Evolutionary conservation across 37 sponge, comb jelly and placozoan species (phyloP), one percentile per base, ranked within the genome.

Genomic region (Bolinopsis microptera): DNA sequence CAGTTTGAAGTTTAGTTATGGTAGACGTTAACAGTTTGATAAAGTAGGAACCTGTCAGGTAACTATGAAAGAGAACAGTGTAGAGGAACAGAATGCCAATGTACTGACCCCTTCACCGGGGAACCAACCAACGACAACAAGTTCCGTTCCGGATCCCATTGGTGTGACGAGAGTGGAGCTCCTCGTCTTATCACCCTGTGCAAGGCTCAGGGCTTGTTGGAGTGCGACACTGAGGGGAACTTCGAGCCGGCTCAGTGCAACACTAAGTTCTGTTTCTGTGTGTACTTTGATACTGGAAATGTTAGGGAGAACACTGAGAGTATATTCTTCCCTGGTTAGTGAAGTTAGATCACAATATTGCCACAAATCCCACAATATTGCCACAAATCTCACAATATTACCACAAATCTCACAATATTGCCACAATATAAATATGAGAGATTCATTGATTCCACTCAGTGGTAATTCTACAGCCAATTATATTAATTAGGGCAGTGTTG

Each of bases 191-290:
- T 86, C 38, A 86, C 90, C 25, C 48, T 38, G 30, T 86, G 90
- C 26, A 86, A 86, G 26, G 27, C 41, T 28, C 90, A 86, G 90
- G 27, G 8, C 61, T 26, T 41, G 25, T 38, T 86, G 30, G 61
- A 24, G 61, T 86, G 90, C 26, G 90, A 86, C 61, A 38, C 2
- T 8, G 30, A 41, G 30, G 90, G 90, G 21, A 18, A 86, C 30
- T 86, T 86, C 90, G 38, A 86, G 36, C 61, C 90, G 48, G 36
- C 90, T 40, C 90, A 86, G 61, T 86, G 90, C 26, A 86, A 86
- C 61, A 38, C 90, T 40, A 22, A 39, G 61, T 86, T 86, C 61
- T 86, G 90, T 39, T 86, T 86, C 90, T 86, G 90, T 86, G 90
- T 86, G 16, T 86, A 41, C 61, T 33, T 26, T 8, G 90, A 86